Evolutionary conservation across 1,140 invertebrate species (phyloP).

Genomic region (Hyles vespertilio): DNA sequence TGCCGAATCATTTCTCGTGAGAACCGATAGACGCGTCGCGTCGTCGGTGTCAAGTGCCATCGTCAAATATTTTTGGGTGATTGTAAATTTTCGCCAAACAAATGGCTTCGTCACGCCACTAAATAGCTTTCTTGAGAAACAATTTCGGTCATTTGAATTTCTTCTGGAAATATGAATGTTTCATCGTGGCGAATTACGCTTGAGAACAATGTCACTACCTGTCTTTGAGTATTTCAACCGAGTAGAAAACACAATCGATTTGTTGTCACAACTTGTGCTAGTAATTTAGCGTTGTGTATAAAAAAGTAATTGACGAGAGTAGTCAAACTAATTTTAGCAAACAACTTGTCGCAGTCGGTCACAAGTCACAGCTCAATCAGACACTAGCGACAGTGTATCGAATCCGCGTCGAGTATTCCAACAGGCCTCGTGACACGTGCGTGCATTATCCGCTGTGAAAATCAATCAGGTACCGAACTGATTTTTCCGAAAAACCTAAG

Average conservation of each 20-base stretch:
- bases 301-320: too few species aligned
- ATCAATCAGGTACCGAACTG: constrained; percentile 49
- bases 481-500: constrained; percentile 59
- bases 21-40: constrained; percentile 41
- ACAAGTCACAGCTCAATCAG: not conserved
- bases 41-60: constrained; percentile 42
- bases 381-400: constrained; percentile 37
- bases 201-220: constrained; percentile 58
- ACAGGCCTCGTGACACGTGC: constrained; percentile 45
- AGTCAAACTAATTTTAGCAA: too few species aligned
- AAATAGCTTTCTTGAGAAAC: constrained; percentile 60
- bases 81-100: constrained; percentile 64
- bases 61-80: constrained; percentile 48
- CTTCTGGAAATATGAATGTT: constrained; percentile 52
- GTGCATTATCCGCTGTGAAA: constrained; percentile 69
- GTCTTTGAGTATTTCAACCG: constrained; percentile 6
- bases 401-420: constrained; percentile 29
- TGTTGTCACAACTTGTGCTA: too few species aligned
- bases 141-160: constrained; percentile 52
- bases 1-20: constrained; percentile 66
- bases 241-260: too few species aligned
- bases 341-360: too few species aligned
- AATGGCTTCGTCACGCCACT: constrained; percentile 61
- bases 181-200: constrained; percentile 30
- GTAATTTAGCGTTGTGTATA: too few species aligned